A percentile compares a stretch with the other conserved stretches of the same genome.
Evolutionary conservation across 2,797 vertebrate species (phyloP).

Genomic region (Diceros bicornis): DNA sequence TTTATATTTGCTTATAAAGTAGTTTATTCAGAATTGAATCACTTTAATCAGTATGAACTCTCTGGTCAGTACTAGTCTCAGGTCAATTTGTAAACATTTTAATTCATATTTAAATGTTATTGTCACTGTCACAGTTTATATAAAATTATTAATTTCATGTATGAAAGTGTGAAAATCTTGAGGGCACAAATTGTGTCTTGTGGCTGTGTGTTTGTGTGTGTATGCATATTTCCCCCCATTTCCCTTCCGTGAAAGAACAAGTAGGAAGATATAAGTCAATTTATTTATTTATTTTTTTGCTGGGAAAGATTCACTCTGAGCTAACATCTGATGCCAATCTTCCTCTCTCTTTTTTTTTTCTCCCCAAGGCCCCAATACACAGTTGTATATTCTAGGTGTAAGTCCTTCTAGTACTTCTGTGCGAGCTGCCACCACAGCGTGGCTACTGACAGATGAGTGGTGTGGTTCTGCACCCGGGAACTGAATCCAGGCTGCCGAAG

Average conservation of each 20-base stretch:
- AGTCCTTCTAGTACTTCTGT: too few relatives aligned
- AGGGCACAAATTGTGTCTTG: background rate
- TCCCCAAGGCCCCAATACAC: too few relatives aligned
- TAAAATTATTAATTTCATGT: slow-evolving; percentile 17
- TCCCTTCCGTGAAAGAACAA: background rate
- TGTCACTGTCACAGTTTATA: background rate
- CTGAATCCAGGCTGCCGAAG: too few relatives aligned
- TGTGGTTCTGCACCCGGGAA: too few relatives aligned
- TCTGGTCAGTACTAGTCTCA: background rate
- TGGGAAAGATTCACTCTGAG: too few relatives aligned
- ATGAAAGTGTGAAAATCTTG: slow-evolving; percentile 6
- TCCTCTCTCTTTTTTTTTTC: too few relatives aligned
- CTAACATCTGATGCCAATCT: too few relatives aligned
- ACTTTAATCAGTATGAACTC: background rate
- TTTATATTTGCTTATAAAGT: slow-evolving; percentile 8
- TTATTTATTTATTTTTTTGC: background rate
- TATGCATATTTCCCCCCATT: background rate
- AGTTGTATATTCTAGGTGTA: too few relatives aligned
- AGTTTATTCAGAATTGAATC: slow-evolving; percentile 25
- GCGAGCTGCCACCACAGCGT: too few relatives aligned
- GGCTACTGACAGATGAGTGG: too few relatives aligned
- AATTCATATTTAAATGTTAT: slow-evolving; percentile 40
- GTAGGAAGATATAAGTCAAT: background rate
- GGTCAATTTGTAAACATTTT: slow-evolving; percentile 51
- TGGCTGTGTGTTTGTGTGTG: background rate